phyloP scores from a whole-genome alignment of 1,140 invertebrate species.

The Dufourea novaeangliae region DNA sequence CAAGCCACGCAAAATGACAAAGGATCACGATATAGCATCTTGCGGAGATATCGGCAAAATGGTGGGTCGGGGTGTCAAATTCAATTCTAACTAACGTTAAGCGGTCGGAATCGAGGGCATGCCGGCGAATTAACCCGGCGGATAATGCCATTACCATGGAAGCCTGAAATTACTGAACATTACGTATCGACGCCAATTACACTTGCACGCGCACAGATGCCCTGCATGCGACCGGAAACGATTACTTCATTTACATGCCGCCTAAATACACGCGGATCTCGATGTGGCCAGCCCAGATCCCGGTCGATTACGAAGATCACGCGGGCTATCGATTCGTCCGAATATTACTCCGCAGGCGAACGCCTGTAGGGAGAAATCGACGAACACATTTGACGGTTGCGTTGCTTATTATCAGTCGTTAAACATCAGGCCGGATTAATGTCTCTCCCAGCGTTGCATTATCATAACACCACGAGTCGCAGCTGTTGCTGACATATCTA shows the following conservation, averaged over 20 bases:
- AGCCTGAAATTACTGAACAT: constrained; percentile 58
- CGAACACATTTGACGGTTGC: background rate
- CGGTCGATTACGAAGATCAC: constrained; percentile 26
- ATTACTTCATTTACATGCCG: constrained; percentile 42
- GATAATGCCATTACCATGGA: constrained; percentile 52
- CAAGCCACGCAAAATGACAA: constrained; percentile 30
- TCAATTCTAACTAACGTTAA: constrained; percentile 61
- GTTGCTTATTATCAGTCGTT: background rate
- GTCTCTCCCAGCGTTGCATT: background rate
- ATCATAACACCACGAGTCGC: background rate
- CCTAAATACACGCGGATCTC: constrained; percentile 30
- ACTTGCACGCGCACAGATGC: background rate
- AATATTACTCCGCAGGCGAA: constrained; percentile 8
- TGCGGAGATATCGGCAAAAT: constrained; percentile 16
- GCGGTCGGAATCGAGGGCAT: constrained; percentile 27
- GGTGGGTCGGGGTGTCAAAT: constrained; percentile 46
- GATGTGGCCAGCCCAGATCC: background rate
- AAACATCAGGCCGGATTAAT: background rate
- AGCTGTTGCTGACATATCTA: background rate
- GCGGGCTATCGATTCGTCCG: background rate
- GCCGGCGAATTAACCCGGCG: constrained; percentile 46
- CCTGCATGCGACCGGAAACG: constrained; percentile 1
- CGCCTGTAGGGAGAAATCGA: background rate
- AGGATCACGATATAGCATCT: constrained; percentile 29
- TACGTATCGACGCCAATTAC: constrained; percentile 60